These are phyloP conservation scores for Cricetomys ansorgei DNA, from an alignment of 2,113 vertebrate species.

Conservation along the genomic window DNA sequence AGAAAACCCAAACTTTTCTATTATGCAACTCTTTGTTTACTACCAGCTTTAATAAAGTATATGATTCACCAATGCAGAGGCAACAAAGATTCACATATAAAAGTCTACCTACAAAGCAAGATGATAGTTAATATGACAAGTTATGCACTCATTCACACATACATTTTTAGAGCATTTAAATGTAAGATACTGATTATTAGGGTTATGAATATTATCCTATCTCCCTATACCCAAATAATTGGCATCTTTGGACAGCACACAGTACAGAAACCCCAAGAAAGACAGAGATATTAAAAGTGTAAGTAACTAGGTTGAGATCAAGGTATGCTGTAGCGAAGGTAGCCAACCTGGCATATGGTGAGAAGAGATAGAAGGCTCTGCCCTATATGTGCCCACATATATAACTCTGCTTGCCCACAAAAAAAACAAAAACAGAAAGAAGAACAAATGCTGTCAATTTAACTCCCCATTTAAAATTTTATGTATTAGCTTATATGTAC, in stretches of 20 bases:
- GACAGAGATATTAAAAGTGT: neutral
- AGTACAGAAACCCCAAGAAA: neutral
- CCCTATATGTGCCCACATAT: neutral
- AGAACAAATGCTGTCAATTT: neutral
- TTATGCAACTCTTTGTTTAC: slow-evolving; percentile 3
- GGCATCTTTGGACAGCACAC: neutral
- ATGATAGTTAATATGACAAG: neutral
- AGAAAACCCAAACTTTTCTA: neutral
- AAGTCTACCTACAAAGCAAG: neutral
- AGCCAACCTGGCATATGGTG: neutral
- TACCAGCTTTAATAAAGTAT: neutral
- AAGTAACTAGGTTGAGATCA: neutral
- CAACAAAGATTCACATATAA: neutral
- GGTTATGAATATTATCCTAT: slow-evolving; percentile 6
- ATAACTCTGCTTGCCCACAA: slow-evolving; percentile 5
- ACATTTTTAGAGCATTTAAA: slow-evolving; percentile 21
- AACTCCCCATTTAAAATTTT: neutral
- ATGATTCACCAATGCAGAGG: neutral
- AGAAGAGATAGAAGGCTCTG: neutral
- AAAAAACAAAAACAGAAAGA: slow-evolving; percentile 8
- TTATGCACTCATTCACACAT: neutral
- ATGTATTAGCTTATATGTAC: neutral
- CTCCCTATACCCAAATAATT: neutral
- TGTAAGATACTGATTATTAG: neutral
- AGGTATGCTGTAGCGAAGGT: neutral